A percentile compares a stretch with the other conserved stretches of the same genome.
Conservation (phyloP, 2,888 invertebrate genomes). For the Podabrus alpinus region DNA sequence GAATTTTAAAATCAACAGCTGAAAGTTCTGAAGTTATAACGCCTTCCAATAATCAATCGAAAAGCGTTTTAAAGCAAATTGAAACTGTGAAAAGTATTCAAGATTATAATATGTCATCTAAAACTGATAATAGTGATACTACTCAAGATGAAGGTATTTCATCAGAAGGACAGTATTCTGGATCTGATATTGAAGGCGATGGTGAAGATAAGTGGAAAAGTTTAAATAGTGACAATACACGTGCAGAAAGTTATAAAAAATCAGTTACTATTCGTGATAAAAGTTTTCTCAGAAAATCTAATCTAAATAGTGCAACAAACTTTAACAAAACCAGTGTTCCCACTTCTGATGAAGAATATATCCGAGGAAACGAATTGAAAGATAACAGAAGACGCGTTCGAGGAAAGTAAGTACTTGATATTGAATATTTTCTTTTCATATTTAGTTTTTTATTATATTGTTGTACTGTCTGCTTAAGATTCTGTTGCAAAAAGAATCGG, state of each 20-base stretch:
- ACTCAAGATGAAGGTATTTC: slow-evolving; percentile 54
- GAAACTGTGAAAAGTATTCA: not conserved
- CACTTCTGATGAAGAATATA: not conserved
- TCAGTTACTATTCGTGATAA: not conserved
- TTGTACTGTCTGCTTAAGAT: too few species aligned
- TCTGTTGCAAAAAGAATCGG: too few species aligned
- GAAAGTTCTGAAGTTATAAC: not conserved
- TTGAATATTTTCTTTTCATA: not conserved
- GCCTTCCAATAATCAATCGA: not conserved
- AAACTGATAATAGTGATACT: slow-evolving; percentile 40
- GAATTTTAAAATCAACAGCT: not conserved
- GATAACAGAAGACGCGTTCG: not conserved
- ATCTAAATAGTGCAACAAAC: not conserved
- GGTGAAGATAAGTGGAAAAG: slow-evolving; percentile 5
- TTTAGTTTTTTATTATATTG: not conserved
- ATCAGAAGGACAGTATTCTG: slow-evolving; percentile 51
- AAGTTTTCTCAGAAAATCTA: not conserved
- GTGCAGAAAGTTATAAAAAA: not conserved
- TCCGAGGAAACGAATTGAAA: not conserved
- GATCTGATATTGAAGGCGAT: slow-evolving; percentile 41
- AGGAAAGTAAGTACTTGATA: not conserved
- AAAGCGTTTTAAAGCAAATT: not conserved
- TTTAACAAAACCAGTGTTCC: not conserved
- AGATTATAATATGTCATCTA: slow-evolving; percentile 29
- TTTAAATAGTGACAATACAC: not conserved